Evolutionary conservation across 2,113 vertebrate genomes (phyloP), one percentile per base, ranked within the genome.

Genomic region (Cheirogaleus medius): DNA sequence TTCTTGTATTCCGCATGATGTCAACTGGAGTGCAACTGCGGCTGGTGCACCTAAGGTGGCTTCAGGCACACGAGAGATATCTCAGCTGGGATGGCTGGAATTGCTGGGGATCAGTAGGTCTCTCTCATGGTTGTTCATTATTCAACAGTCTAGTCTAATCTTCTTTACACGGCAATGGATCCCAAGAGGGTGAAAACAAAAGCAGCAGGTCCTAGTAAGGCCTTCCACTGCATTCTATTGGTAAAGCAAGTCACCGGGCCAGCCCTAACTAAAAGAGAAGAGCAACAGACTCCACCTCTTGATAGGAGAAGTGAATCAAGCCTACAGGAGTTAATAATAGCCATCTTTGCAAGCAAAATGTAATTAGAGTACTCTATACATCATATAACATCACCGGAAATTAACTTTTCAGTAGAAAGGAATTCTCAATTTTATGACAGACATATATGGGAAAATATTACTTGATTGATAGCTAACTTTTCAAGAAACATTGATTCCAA

Each of bases 371-470:
- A 21, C 54, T 56, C 54, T 56, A 21, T 56, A 56, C 54, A 56
- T 56, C 54, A 56, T 56, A 56, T 73, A 90, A 92, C 15, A 44
- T 44, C 13, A 21, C 21, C 84, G 34, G 42, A 80, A 86, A 87
- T 58, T 85, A 83, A 86, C 8, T 39, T 94, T 82, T 94, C 84
- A 68, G 52, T 85, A 73, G 39, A 17, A 87, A 85, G 85, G 42
- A 90, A 94, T 64, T 93, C 66, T 93, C 60, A 60, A 47, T 82
- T 85, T 81, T 68, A 84, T 68, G 87, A 93, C 52, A 73, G 34
- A 49, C 52, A 29, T 80, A 60, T 39, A 74, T 54, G 12, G n/a
- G 37, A 78, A 11, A 47, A 76, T 29, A 54, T 74, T 44, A 71
- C 58, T 92, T 60, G 58, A 42, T 42, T 29, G 44, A 78, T 6